Evolutionary conservation across 2,113 vertebrate species (phyloP).

Genomic region (Lophius piscatorius): DNA sequence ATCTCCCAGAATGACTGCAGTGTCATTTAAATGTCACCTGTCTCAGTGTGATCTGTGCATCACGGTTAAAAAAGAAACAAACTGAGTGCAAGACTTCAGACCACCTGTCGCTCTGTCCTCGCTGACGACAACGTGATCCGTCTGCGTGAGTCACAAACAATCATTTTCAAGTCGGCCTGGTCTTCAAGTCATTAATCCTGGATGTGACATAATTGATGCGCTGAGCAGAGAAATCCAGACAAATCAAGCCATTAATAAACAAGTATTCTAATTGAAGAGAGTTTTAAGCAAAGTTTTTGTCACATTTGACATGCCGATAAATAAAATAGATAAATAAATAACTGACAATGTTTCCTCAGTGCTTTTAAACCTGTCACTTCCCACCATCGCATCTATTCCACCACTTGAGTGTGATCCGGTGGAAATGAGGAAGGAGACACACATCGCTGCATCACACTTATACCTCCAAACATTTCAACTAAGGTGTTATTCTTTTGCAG

Average conservation of each 20-base stretch:
- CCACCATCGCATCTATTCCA: conserved; percentile 28
- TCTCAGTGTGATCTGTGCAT: conserved; percentile 39
- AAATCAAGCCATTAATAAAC: too few species aligned
- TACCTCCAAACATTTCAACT: not conserved
- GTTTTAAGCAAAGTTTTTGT: not conserved
- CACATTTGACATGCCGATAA: not conserved
- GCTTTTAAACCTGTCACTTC: conserved; percentile 37
- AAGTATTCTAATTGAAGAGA: too few species aligned
- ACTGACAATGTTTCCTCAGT: conserved; percentile 8
- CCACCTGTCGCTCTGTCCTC: conserved; percentile 58
- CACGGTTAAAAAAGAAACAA: conserved; percentile 33
- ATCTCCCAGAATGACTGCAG: conserved; percentile 27
- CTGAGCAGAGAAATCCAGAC: too few species aligned
- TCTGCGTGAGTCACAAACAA: conserved; percentile 9
- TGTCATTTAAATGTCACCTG: conserved; percentile 66
- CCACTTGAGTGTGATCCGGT: conserved; percentile 36
- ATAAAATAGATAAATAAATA: conserved; percentile 26
- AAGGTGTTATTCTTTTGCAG: conserved; percentile 5
- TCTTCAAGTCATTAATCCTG: too few species aligned
- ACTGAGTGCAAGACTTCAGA: conserved; percentile 26
- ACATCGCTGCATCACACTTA: conserved; percentile 5
- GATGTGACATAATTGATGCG: too few species aligned
- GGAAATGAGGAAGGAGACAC: conserved; percentile 30
- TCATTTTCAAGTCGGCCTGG: conserved; percentile 34
- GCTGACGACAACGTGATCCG: conserved; percentile 4